phyloP scores from a whole-genome alignment of 2,113 vertebrate genomes.

The Embiotoca jacksoni region DNA sequence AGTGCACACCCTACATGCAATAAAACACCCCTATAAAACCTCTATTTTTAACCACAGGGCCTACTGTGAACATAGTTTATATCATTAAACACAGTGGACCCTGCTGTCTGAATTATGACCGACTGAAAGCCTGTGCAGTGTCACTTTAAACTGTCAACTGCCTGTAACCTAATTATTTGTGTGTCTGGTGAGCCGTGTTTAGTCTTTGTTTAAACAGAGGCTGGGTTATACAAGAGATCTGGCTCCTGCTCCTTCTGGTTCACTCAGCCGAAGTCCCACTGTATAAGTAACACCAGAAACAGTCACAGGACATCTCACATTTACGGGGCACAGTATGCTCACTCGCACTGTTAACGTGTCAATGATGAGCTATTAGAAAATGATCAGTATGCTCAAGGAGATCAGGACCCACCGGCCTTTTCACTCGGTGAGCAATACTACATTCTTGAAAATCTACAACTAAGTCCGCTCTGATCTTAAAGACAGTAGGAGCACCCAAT shows the following conservation, averaged over 20 bases:
- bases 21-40: conserved; percentile 51
- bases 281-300: neutral
- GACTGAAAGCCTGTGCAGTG: neutral
- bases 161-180: conserved; percentile 18
- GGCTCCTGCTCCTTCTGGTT: neutral
- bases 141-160: conserved; percentile 14
- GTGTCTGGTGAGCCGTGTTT: conserved; percentile 28
- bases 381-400: no score
- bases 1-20: conserved; percentile 32
- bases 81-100: conserved; percentile 26
- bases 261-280: neutral
- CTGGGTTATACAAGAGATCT: neutral
- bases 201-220: conserved; percentile 29
- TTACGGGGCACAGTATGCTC: neutral
- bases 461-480: no score
- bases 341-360: no score
- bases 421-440: no score
- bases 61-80: conserved; percentile 14
- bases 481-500: no score
- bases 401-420: no score
- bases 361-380: no score
- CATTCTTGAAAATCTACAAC: no score
- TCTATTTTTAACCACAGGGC: conserved; percentile 61
- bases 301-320: neutral
- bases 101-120: conserved; percentile 19